phyloP scores from a whole-genome alignment of 2,888 invertebrate species.

The Fabriciana adippe region DNA sequence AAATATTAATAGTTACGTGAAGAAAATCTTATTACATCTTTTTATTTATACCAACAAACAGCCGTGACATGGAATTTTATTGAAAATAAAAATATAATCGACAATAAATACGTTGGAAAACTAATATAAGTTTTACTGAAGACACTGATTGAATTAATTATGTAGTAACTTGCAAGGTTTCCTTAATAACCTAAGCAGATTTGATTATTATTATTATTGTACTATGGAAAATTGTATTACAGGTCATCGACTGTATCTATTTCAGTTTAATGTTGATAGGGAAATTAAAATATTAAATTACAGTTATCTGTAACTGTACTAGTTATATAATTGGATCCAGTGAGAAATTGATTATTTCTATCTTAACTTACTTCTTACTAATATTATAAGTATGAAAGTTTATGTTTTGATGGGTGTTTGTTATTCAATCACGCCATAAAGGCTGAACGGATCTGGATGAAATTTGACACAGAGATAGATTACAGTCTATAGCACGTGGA shows the following conservation, averaged over 20 bases:
- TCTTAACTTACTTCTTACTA: too few relatives aligned
- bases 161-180: constrained; percentile 15
- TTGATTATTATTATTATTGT: constrained; percentile 8
- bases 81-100: constrained; percentile 1
- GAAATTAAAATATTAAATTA: background rate
- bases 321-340: too few relatives aligned
- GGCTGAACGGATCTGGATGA: too few relatives aligned
- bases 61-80: background rate
- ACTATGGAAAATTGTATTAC: constrained; percentile 10
- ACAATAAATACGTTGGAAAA: constrained; percentile 3
- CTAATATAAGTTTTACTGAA: constrained; percentile 10
- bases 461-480: too few relatives aligned
- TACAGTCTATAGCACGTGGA: too few relatives aligned
- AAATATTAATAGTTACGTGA: too few relatives aligned
- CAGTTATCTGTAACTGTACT: too few relatives aligned
- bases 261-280: background rate
- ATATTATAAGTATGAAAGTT: too few relatives aligned
- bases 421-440: too few relatives aligned
- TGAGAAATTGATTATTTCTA: too few relatives aligned
- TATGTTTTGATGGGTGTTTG: too few relatives aligned
- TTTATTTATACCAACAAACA: background rate
- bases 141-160: constrained; percentile 20
- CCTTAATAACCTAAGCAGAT: constrained; percentile 18
- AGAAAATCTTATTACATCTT: too few relatives aligned
- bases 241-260: constrained; percentile 1